Evolutionary conservation across 53 echinoderm and acorn worm genomes (phyloP), one percentile per base, ranked within the genome.

Genomic region (Temnopleurus reevesii): DNA sequence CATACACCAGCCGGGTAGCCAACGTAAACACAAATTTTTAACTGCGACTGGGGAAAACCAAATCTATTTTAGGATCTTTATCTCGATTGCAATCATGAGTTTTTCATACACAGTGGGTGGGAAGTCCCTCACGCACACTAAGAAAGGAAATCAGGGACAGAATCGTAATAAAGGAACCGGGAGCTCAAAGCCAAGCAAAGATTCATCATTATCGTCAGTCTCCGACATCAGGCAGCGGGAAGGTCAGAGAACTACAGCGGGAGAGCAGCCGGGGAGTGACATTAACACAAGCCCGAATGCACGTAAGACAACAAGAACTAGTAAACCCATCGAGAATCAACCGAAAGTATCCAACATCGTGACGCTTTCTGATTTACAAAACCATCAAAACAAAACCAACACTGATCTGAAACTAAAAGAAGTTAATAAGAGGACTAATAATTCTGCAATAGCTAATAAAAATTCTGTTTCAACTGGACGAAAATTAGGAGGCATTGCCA

Each of bases 21-120:
- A 63, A 63, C 13, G 33, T 29, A 63, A 63, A 63, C 31, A 63
- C 1, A 12, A 12, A 0, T 7, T 19, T 7, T 36, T n/a, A n/a
- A n/a, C n/a, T n/a, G n/a, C n/a, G 10, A 2, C 66, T 71, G 71
- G 71, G 71, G 71, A 71, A 71, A 71, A 71, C 71, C 71, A 71
- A 64, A 71, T 71, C 71, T 71, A 71, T 71, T 41, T 71, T 71
- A 27, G 23, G 71, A 71, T 41, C 4, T 3, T 71, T 34, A n/a
- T 6, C 36, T 43, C 8, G 36, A 5, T 4, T 71, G n/a, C 71
- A 41, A 41, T 71, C 71, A 71, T 71, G 71, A 71, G 71, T 71
- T 21, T 71, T 41, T 71, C 71, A 41, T 41, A 71, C 10, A 71
- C 71, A n/a, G 71, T 71, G 71, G 71, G 71, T 71, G 71, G 43